phyloP scores from a whole-genome alignment of 1,140 invertebrate species.

The Pomacea maculata region DNA sequence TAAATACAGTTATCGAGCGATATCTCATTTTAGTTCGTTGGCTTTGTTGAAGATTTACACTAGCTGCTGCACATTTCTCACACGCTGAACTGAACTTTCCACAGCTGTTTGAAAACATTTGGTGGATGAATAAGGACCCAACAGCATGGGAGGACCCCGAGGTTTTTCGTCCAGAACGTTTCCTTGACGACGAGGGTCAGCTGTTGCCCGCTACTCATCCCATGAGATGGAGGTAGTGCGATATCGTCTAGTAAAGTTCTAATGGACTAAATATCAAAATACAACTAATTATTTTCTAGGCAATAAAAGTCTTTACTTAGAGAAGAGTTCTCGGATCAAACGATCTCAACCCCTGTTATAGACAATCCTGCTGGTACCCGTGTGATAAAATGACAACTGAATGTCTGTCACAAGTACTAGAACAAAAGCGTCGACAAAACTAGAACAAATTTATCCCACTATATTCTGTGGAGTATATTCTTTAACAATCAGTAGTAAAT shows the following conservation, averaged over 20 bases:
- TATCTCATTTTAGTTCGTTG: not conserved
- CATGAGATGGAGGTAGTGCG: slow-evolving; percentile 5
- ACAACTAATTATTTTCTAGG: too few species aligned
- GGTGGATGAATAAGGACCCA: slow-evolving; percentile 82
- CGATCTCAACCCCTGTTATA: too few species aligned
- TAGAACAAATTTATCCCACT: too few species aligned
- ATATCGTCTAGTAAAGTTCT: not conserved
- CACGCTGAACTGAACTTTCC: not conserved
- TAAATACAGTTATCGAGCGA: not conserved
- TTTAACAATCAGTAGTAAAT: too few species aligned
- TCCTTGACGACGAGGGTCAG: slow-evolving; percentile 27
- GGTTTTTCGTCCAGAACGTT: slow-evolving; percentile 75
- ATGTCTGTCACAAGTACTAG: too few species aligned
- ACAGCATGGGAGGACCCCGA: slow-evolving; percentile 76
- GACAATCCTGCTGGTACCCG: too few species aligned
- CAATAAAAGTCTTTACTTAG: slow-evolving; percentile 17
- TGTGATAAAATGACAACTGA: too few species aligned
- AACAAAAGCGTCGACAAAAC: too few species aligned
- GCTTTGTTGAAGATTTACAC: not conserved
- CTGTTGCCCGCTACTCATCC: slow-evolving; percentile 24
- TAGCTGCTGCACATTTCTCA: not conserved
- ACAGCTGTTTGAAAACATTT: slow-evolving; percentile 78
- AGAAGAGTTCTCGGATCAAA: too few species aligned
- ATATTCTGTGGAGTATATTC: too few species aligned
- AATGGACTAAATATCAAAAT: not conserved